A percentile compares a stretch with the other conserved stretches of the same genome.
phyloP scores from a whole-genome alignment of 1,140 invertebrate species.

The Anastrepha obliqua region DNA sequence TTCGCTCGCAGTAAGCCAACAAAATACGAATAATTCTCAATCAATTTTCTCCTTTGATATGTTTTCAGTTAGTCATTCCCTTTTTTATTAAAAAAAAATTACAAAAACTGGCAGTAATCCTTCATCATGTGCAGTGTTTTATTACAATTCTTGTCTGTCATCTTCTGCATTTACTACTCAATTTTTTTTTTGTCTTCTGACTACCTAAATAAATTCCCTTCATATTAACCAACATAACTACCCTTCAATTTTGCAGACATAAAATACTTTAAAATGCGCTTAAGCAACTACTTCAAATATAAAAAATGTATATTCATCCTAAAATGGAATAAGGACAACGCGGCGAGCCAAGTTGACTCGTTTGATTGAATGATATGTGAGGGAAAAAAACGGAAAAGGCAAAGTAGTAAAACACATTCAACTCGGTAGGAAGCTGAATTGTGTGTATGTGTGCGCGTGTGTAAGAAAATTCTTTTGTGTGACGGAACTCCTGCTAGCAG shows the following conservation, averaged over 20 bases:
- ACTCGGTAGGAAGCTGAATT: background rate
- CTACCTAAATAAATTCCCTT: constrained; percentile 32
- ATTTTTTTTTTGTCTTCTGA: background rate
- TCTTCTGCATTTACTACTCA: background rate
- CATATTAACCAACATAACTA: constrained; percentile 44
- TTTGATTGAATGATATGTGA: background rate
- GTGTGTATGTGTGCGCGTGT: background rate
- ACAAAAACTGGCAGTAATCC: background rate
- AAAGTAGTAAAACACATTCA: background rate
- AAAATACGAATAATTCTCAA: constrained; percentile 1
- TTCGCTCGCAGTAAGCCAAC: background rate
- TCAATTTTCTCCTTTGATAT: constrained; percentile 42
- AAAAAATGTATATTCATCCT: background rate
- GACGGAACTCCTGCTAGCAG: constrained; percentile 10
- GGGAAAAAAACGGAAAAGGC: background rate
- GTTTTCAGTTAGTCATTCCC: constrained; percentile 42
- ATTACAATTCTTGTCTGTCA: constrained; percentile 35
- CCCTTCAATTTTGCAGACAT: constrained; percentile 45
- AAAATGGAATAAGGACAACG: constrained; percentile 18
- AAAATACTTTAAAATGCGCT: constrained; percentile 24
- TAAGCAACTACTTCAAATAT: background rate
- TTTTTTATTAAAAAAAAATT: constrained; percentile 41
- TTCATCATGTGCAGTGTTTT: constrained; percentile 37
- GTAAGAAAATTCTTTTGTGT: background rate
- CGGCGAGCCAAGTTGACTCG: constrained; percentile 7